Conservation (phyloP, 2,113 vertebrate genomes). For the Atrichornis clamosus region DNA sequence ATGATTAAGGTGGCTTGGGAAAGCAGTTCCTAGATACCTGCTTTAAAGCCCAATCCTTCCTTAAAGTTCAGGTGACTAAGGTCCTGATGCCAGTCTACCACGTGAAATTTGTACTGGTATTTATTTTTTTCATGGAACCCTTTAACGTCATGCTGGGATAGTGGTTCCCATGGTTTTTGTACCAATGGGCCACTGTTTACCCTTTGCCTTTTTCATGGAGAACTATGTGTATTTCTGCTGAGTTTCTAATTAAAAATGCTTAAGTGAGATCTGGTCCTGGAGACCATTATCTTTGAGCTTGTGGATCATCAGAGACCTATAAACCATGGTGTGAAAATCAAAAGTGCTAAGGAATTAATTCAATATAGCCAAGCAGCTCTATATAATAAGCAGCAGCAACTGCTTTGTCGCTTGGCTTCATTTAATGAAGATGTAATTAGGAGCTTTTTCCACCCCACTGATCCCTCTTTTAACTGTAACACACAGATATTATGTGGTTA, state of each 20-base stretch:
- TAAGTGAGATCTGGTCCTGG: not conserved
- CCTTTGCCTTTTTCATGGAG: not conserved
- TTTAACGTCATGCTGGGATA: not conserved
- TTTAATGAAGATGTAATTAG: not conserved
- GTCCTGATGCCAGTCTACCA: not conserved
- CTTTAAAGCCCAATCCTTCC: not conserved
- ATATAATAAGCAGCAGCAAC: not conserved
- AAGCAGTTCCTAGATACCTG: not conserved
- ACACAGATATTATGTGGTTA: not conserved
- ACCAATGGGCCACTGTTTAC: not conserved
- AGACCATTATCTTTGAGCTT: not conserved
- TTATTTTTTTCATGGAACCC: not conserved
- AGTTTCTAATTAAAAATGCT: not conserved
- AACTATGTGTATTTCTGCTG: not conserved
- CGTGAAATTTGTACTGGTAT: not conserved
- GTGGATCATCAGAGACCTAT: conserved; percentile 6
- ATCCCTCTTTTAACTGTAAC: not conserved
- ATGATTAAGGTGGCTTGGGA: not conserved
- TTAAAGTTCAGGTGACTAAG: not conserved
- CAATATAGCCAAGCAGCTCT: not conserved
- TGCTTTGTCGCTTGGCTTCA: not conserved
- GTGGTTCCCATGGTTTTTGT: not conserved
- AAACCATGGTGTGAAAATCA: not conserved
- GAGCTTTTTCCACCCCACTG: not conserved
- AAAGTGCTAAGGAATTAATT: not conserved